Evolutionary conservation across 2,888 invertebrate genomes (phyloP), one percentile per base, ranked within the genome.

Genomic region (Epistrophe eligans): DNA sequence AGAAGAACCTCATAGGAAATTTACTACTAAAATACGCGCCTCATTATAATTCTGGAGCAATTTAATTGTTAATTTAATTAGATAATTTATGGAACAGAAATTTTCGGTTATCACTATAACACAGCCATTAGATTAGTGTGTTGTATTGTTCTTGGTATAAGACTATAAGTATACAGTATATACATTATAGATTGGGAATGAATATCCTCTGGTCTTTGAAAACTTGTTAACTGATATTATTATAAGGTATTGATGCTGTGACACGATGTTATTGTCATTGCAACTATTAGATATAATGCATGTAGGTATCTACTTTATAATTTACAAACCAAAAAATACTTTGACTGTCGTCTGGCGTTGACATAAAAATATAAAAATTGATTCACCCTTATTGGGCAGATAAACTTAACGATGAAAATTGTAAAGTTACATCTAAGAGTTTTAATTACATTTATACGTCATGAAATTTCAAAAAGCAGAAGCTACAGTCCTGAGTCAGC

Each of bases 1-100:
- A 32, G 32, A 32, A 62, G 7, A 62, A 28, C 0, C 15, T 67
- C 19, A 58, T n/a, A 45, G n/a, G n/a, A 45, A 62, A 24, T 62
- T 19, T 24, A 13, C 52, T n/a, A 10, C 32, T 24, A 3, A 43
- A 11, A 13, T 43, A 74, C n/a, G 28, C 32, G 19, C 40, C 66
- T 77, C 50, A 84, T 84, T 84, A 80, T 84, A 32, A 32, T 32
- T 32, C 32, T 4, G 32, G 32, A 32, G 7, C 80, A 17, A 72
- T 84, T 84, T 55, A 84, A 84, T 76, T 66, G 76, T 80, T 80
- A 80, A 80, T 80, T 84, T 71, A 77, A 77, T 84, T 80, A 77
- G 55, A 84, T 84, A 84, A 79, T 72, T 76, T 74, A 62, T 74
- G 35, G 19, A 67, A 35, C 64, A 60, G 60, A 77, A 48, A 77